Conservation (phyloP, 2,888 invertebrate species). For the Rhabditoides inermis region DNA sequence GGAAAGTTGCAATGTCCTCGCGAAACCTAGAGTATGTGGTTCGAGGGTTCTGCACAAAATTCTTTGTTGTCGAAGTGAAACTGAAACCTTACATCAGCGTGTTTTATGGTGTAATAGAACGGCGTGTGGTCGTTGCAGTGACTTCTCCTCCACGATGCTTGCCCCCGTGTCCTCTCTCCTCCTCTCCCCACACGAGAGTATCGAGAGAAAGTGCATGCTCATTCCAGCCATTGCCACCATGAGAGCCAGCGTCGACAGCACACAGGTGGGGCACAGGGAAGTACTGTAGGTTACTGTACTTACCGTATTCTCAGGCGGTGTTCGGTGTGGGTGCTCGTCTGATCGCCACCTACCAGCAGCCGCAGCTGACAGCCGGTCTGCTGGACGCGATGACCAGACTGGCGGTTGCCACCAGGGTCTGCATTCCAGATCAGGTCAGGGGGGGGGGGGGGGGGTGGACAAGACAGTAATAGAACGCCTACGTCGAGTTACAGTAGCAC, state of each 20-base stretch:
- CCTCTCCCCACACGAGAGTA: conserved; percentile 79
- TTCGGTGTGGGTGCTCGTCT: conserved; percentile 13
- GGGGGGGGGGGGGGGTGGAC: background rate
- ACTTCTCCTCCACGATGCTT: conserved; percentile 74
- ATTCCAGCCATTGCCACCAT: conserved; percentile 77
- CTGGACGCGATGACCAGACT: conserved; percentile 19
- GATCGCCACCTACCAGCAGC: conserved; percentile 9
- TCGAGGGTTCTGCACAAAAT: too few species aligned
- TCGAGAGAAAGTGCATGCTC: conserved; percentile 79
- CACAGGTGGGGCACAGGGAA: conserved; percentile 7
- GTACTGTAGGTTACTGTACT: background rate
- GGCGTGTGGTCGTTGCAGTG: conserved; percentile 5
- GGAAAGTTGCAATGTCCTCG: too few species aligned
- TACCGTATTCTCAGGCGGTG: conserved; percentile 5
- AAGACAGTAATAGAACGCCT: background rate
- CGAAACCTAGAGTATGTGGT: too few species aligned
- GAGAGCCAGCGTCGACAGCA: conserved; percentile 7
- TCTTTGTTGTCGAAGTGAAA: too few species aligned
- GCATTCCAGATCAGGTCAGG: conserved; percentile 20
- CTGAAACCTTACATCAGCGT: background rate
- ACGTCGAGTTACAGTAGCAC: too few species aligned
- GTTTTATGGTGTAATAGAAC: background rate
- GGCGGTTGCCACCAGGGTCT: conserved; percentile 18
- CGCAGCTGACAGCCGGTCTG: conserved; percentile 12
- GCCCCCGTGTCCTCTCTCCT: conserved; percentile 91